These are phyloP conservation scores for Cricetomys ansorgei DNA, from an alignment of 2,113 vertebrate genomes.

Conservation along the genomic window DNA sequence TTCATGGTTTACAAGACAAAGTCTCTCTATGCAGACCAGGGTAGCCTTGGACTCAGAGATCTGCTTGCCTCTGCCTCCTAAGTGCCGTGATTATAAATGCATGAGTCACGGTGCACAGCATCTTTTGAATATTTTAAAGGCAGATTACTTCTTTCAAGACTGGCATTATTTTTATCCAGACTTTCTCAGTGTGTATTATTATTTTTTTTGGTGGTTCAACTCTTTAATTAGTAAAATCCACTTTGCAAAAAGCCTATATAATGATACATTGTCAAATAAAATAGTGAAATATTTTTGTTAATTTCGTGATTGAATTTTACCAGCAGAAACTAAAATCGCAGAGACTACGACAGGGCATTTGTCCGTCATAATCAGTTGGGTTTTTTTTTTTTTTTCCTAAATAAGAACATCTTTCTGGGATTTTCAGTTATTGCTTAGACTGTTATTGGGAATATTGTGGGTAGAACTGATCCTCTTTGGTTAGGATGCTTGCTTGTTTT, in stretches of 20 bases:
- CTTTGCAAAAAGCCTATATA: neutral
- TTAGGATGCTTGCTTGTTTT: neutral
- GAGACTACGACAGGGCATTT: neutral
- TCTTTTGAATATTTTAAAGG: neutral
- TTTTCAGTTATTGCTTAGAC: conserved; percentile 7
- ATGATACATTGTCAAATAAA: neutral
- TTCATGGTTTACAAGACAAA: neutral
- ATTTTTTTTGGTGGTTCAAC: neutral
- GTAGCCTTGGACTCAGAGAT: neutral
- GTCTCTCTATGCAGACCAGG: neutral
- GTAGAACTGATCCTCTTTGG: neutral
- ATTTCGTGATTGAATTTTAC: neutral
- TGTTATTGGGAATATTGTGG: neutral
- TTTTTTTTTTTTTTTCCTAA: conserved; percentile 41
- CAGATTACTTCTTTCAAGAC: conserved; percentile 39
- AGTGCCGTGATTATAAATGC: neutral
- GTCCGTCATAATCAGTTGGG: neutral
- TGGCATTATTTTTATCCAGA: conserved; percentile 18
- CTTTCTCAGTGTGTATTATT: conserved; percentile 24
- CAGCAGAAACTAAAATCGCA: neutral
- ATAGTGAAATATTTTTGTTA: neutral
- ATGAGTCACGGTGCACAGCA: neutral
- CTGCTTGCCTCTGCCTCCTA: neutral
- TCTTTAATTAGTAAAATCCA: neutral
- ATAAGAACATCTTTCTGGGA: neutral